Conservation (phyloP, 1,140 invertebrate species). For the Diuraphis noxia region DNA sequence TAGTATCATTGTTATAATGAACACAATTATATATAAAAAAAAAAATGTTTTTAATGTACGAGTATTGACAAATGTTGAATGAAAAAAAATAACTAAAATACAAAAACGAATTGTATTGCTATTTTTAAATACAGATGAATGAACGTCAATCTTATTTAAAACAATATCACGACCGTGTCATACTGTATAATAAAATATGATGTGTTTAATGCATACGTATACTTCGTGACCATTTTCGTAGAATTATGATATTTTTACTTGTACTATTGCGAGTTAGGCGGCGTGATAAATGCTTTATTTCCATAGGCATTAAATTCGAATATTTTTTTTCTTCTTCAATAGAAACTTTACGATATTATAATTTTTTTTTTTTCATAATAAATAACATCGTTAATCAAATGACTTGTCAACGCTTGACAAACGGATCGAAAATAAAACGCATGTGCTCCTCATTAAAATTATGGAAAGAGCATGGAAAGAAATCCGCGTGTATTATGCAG, state of each 20-base stretch:
- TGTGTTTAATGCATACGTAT: not conserved
- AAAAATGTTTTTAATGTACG: too few relatives aligned
- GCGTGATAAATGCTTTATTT: not conserved
- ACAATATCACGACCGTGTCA: not conserved
- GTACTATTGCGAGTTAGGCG: not conserved
- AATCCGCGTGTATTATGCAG: not conserved
- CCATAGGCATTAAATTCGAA: not conserved
- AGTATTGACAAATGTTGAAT: not conserved
- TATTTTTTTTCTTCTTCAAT: not conserved
- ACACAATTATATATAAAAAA: not conserved
- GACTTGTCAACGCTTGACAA: constrained; percentile 22
- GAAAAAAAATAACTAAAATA: not conserved
- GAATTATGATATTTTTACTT: not conserved
- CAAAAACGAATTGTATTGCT: not conserved
- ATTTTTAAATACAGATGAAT: not conserved
- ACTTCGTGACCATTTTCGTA: constrained; percentile 1
- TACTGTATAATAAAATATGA: not conserved
- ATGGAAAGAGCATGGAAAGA: not conserved
- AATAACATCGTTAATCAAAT: constrained; percentile 25
- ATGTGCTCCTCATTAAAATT: not conserved
- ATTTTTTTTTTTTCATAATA: not conserved
- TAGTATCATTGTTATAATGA: not conserved
- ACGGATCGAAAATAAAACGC: not conserved
- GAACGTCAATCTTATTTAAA: not conserved
- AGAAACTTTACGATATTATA: not conserved